Percentiles rank a stretch among this genome's conserved stretches.
Conservation (phyloP, 2,888 invertebrate species). For the Marronus borbonicus region DNA sequence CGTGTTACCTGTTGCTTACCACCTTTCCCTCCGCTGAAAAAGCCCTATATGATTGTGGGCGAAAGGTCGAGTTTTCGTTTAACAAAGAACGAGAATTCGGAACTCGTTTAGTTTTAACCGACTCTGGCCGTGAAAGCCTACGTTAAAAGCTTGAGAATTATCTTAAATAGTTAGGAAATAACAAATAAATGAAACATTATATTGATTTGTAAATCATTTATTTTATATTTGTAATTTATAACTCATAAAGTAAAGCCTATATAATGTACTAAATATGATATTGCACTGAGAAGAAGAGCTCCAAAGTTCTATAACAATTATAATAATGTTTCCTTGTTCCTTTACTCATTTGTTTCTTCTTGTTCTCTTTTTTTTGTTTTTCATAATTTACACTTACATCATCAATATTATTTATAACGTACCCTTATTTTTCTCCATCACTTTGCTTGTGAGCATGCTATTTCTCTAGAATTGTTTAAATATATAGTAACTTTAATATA, state of each 20-base stretch:
- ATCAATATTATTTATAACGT: slow-evolving; percentile 32
- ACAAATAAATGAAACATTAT: slow-evolving; percentile 29
- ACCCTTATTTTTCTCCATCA: slow-evolving; percentile 54
- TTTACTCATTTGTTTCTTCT: neutral
- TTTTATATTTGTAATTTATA: slow-evolving; percentile 54
- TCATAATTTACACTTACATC: slow-evolving; percentile 37
- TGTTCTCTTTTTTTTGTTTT: slow-evolving; percentile 41
- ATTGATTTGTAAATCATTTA: slow-evolving; percentile 55
- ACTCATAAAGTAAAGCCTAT: slow-evolving; percentile 55
- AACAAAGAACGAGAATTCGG: no score
- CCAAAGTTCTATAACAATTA: slow-evolving; percentile 58
- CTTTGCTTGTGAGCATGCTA: slow-evolving; percentile 63
- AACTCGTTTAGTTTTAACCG: no score
- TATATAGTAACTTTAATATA: slow-evolving; percentile 42
- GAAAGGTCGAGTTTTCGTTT: no score
- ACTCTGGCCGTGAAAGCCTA: no score
- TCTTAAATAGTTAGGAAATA: no score
- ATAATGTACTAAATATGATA: slow-evolving; percentile 56
- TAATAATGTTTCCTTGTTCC: slow-evolving; percentile 38
- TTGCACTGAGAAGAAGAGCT: slow-evolving; percentile 61
- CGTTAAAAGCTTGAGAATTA: no score
- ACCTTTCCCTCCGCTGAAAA: no score
- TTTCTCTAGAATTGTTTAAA: slow-evolving; percentile 49
- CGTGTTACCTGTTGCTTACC: no score
- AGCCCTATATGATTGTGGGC: no score